Base-by-base conservation (phyloP, 2,888 invertebrate species). In the Apotomis turbidana region DNA sequence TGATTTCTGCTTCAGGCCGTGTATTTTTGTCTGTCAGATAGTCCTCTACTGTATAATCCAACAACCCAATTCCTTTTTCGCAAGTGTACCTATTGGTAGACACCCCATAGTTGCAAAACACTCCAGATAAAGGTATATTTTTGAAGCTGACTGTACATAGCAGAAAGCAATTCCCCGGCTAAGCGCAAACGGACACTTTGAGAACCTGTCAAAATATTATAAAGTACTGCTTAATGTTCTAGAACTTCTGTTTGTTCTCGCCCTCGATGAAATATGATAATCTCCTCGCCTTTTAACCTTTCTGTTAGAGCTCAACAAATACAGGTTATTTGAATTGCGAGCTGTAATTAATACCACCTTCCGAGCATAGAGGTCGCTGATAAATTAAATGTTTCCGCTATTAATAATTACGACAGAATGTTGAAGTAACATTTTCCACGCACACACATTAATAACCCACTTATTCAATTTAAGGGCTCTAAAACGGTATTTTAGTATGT, bases 151-250 rank as follows among this genome's bases (percentile, higher is more conserved):
- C 41, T 41, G 41, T 41, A 41, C 4, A 27, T 27, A 41, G 12
- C 15, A 13, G 15, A 5, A 3, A 60, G 46, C 3, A 5, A 41
- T 4, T 3, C 41, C 6, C 41, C 3, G 6, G 5, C 6, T 41
- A 41, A 41, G 4, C 41, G 5, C 5, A 5, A 41, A 49, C 10
- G 49, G 8, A 49, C 10, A 49, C 49, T 49, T 49, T 9, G 8
- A 12, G 15, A 61, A n/a, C 46, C 49, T 61, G 61, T 61, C 61
- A 61, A 61, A 49, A 61, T 61, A 36, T 61, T 49, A 61, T 36
- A 49, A 61, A 61, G 15, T 61, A 36, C 61, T 5, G 27, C 61
- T 49, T 49, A 36, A 61, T 36, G 61, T 49, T 49, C 49, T 27
- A 36, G 36, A 51, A 51, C 15, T 41, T 9, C 46, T 46, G 60